Base-by-base conservation (phyloP, 2,113 vertebrate genomes). In the Larimichthys polyactis region DNA sequence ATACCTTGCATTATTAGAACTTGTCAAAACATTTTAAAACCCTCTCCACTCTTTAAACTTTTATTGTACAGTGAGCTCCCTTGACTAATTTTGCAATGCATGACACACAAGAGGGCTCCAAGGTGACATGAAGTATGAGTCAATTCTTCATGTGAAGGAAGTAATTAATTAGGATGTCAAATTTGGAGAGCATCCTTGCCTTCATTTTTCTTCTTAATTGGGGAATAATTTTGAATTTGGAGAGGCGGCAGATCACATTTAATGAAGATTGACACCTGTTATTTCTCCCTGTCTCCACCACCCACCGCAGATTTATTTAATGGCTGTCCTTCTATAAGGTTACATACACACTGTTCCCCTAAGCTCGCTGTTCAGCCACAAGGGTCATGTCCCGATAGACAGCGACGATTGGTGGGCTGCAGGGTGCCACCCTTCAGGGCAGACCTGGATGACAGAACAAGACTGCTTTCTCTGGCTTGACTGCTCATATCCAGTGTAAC, bases 201-300 rank as follows among this genome's bases (percentile, higher is more conserved):
- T 90, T 92, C 80, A 94, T 94, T 93, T 93, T 88, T 93, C 91
- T 92, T 90, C 83, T 89, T 95, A 95, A 94, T 93, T 91, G 92
- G 82, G 84, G 89, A 92, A 92, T 94, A 90, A 94, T 94, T 93
- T 90, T 77, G 84, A 91, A 90, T 91, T 94, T 92, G 79, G 92
- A 95, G 80, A 90, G 87, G 81, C 51, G 64, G 90, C 86, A 93
- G 90, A 93, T 93, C 87, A 52, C 78, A 29, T 71, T 63, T 94
- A 95, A 95, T 94, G 87, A 94, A 94, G 93, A 95, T 89, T 85
- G 94, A 92, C 93, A 93, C 87, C 91, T 94, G 93, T 92, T 94
- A 86, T 93, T 91, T 87, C 55, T 72, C 75, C 64, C 71, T 15
- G 52, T 85, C 87, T 79, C 67, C 11, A 1, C 81, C 87, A 85